phyloP scores from a whole-genome alignment of 2,888 invertebrate species.

The Oscheius onirici region DNA sequence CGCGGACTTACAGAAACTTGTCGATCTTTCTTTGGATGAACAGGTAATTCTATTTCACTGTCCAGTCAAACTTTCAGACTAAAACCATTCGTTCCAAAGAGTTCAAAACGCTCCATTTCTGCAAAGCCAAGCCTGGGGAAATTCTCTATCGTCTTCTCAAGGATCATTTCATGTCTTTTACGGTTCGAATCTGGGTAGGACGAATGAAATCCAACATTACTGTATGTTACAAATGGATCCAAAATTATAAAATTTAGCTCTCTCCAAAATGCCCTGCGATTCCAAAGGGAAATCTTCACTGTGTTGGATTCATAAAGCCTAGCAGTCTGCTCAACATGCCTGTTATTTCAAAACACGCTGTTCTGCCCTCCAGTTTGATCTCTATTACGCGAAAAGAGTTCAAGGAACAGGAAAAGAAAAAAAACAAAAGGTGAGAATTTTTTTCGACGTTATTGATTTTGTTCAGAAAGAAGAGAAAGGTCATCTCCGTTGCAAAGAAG shows the following conservation, averaged over 20 bases:
- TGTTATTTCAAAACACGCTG: background rate
- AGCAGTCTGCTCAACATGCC: slow-evolving; percentile 13
- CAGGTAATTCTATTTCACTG: background rate
- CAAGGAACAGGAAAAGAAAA: background rate
- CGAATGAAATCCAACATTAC: background rate
- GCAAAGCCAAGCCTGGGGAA: background rate
- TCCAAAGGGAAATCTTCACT: background rate
- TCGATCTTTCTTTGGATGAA: background rate
- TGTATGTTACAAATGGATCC: background rate
- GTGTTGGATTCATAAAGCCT: slow-evolving; percentile 18
- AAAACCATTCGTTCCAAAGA: background rate
- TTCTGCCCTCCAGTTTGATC: background rate
- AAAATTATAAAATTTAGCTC: background rate
- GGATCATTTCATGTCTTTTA: slow-evolving; percentile 5
- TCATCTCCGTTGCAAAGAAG: background rate
- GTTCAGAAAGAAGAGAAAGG: slow-evolving; percentile 6
- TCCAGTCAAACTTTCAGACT: background rate
- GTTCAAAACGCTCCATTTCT: background rate
- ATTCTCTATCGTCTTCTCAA: background rate
- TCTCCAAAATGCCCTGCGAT: background rate
- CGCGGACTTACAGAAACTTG: background rate
- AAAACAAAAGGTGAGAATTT: background rate
- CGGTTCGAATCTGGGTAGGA: background rate
- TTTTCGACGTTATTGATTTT: background rate
- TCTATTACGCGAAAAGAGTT: background rate